Evolutionary conservation across 1,140 invertebrate genomes (phyloP), one percentile per base, ranked within the genome.

Genomic region (Eumeta japonica): DNA sequence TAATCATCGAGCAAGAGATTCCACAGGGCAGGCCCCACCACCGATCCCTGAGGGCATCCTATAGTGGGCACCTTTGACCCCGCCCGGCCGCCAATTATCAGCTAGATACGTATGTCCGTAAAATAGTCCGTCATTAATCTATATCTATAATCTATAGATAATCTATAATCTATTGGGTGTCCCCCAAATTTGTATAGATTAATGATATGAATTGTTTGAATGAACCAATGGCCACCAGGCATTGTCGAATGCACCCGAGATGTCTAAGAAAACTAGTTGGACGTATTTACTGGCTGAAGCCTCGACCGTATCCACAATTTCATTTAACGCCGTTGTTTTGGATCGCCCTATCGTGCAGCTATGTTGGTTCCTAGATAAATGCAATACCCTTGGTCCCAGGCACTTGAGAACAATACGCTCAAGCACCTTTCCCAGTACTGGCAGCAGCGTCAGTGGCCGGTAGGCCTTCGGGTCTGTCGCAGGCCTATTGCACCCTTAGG

Each of bases 181-280:
- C 47, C 2, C 37, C 29, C 24, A 28, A 24, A 19, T 47, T 57
- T 1, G 32, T 43, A 33, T 55, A 55, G 0, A 43, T 1, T 0
- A 75, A n/a, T n/a, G n/a, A n/a, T n/a, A n/a, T n/a, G n/a, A n/a
- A n/a, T n/a, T n/a, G n/a, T n/a, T n/a, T n/a, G n/a, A n/a, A n/a
- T n/a, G 18, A 0, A 72, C 45, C 34, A 45, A 48, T 0, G 62
- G 58, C 68, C 68, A 76, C 58, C 62, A 62, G 0, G 56, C 50
- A 10, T 58, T 58, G 35, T 74, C 59, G 33, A 76, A 78, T 0
- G 75, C 74, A 0, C 73, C 74, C 3, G 57, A 54, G 7, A 78
- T 76, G 34, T 78, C 76, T 3, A 78, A 28, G 4, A 65, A 43
- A 0, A 71, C 44, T 0, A 39, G 48, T 10, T 63, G 32, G 0